Conservation (phyloP, 1,140 invertebrate genomes). For the Chrysopa pallens region DNA sequence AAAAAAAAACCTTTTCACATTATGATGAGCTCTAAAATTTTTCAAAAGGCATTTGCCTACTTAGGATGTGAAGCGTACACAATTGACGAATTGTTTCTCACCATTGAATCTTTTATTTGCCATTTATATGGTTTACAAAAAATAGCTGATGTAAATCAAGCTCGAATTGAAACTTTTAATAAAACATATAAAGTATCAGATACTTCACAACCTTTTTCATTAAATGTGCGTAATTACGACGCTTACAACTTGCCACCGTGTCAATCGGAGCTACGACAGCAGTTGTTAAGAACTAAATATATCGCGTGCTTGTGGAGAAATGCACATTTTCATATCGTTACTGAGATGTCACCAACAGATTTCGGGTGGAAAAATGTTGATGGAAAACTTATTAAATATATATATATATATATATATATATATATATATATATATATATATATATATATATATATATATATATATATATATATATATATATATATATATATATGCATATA, state of each 20-base stretch:
- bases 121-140: slow-evolving; percentile 6
- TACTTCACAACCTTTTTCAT: slow-evolving; percentile 1
- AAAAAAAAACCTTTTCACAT: slow-evolving; percentile 9
- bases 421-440: too few relatives aligned
- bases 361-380: slow-evolving; percentile 12
- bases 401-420: too few relatives aligned
- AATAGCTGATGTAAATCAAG: slow-evolving; percentile 6
- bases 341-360: slow-evolving; percentile 4
- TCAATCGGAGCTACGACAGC: slow-evolving; percentile 12
- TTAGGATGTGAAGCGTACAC: too few relatives aligned
- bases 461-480: too few relatives aligned
- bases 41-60: neutral
- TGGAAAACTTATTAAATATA: too few relatives aligned
- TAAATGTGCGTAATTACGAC: slow-evolving; percentile 7
- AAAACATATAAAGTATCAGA: slow-evolving; percentile 6
- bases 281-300: slow-evolving; percentile 9
- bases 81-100: too few relatives aligned
- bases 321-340: neutral
- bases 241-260: slow-evolving; percentile 11
- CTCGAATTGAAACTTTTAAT: slow-evolving; percentile 7
- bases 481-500: too few relatives aligned
- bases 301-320: too few relatives aligned
- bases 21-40: slow-evolving; percentile 5
- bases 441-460: too few relatives aligned
- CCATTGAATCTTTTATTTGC: slow-evolving; percentile 2